Evolutionary conservation across 2,113 vertebrate genomes (phyloP), one percentile per base, ranked within the genome.

Genomic region (Panthera uncia): DNA sequence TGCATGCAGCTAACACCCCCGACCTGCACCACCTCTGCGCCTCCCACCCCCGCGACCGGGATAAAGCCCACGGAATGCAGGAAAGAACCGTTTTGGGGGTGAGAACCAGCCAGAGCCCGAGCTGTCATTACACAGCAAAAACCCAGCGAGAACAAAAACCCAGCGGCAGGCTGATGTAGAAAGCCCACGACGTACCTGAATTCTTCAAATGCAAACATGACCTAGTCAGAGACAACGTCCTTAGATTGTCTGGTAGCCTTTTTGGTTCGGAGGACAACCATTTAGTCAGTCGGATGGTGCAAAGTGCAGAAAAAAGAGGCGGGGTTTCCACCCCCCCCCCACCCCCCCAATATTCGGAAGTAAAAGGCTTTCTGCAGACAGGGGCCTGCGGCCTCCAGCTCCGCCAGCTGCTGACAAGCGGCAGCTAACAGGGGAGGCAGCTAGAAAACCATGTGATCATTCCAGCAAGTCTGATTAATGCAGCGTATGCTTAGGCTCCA

Each of bases 131-230:
- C 99, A 98, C 98, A 99, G 98, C 98, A 98, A 99, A 99, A 99
- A 98, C 94, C 98, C 27, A 66, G 88, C 79, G 95, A 98, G 99
- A 99, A 99, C 98, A 99, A 98, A 99, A 99, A 95, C 63, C 98
- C 98, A 66, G 98, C 92, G 7, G 91, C 98, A 98, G 97, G 84
- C 87, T 92, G 98, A 98, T 96, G 96, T 50, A 98, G 97, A 98
- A 98, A 98, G 97, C 96, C 97, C 97, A 96, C 97, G 97, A 98
- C 99, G 98, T 99, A 99, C 99, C 99, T 99, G 99, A 99, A 99
- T 99, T 99, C 99, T 98, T 99, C 99, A 98, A 99, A 99, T 98
- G 99, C 99, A 98, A 99, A 99, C 99, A 99, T 99, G 99, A 98
- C 98, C 99, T 99, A 99, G 97, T 96, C 97, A 97, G 98, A 98